Evolutionary conservation across 2,888 invertebrate species (phyloP), one percentile per base, ranked within the genome.

Genomic region (Tenthredo mesomela): DNA sequence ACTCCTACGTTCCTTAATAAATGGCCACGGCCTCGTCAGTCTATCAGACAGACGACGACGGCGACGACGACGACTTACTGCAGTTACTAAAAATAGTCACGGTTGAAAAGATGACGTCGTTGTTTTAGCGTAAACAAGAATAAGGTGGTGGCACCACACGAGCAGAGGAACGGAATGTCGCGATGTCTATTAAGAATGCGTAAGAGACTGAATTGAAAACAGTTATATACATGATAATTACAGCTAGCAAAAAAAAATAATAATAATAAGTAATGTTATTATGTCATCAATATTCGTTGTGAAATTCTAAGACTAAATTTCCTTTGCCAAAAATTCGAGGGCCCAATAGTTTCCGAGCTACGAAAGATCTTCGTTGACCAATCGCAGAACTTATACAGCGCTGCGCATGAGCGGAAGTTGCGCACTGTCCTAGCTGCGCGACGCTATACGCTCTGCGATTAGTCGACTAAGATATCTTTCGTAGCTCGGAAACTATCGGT

Each of bases 71-170:
- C 29, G 67, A 67, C 67, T 67, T 33, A 67, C 29, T 67, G 67
- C 67, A 67, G 33, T 15, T 33, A 67, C 67, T 67, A 25, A 67
- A 67, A 67, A 67, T 67, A 67, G 67, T 67, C 29, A 67, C 67
- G 67, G 67, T 67, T 25, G 4, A 25, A 67, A 67, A 33, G 67
- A 67, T 67, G 67, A 67, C 67, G 67, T 67, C 29, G 67, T 67
- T 67, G 6, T 25, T 67, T 29, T 12, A 67, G 15, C 67, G 67
- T 67, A 67, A 67, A 67, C 67, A 67, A 67, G 50, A 50, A 50
- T 4, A 15, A 50, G 50, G 18, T n/a, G 18, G n/a, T 50, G 50
- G 50, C n/a, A n/a, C 50, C 4, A 50, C 50, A n/a, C 50, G n/a
- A n/a, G 50, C 50, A 18, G 6, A 18, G 50, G 50, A 18, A n/a